Percentiles rank a stretch among this genome's conserved stretches.
Conservation (phyloP, 1,140 invertebrate species). For the Papilio polyxenes region DNA sequence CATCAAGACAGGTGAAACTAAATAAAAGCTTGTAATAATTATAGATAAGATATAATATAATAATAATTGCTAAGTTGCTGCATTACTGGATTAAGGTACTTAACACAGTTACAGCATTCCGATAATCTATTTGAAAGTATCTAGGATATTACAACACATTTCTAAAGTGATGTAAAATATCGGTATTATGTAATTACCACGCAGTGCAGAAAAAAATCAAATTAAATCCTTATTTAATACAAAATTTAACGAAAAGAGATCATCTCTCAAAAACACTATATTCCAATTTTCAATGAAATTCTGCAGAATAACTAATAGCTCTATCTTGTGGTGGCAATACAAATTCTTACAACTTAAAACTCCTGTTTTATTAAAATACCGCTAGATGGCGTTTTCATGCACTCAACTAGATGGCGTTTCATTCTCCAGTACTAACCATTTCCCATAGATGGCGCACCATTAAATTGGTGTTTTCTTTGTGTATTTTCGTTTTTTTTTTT, state of each 20-base stretch:
- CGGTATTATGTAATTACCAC: neutral
- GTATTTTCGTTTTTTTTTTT: too few species aligned
- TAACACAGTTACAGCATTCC: conserved; percentile 14
- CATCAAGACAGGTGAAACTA: too few species aligned
- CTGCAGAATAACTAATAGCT: neutral
- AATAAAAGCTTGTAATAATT: neutral
- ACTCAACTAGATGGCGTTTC: neutral
- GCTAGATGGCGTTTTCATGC: neutral
- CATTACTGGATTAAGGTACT: conserved; percentile 11
- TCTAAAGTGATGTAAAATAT: neutral
- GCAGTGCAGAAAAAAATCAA: too few species aligned
- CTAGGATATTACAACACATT: neutral
- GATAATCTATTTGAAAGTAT: conserved; percentile 13
- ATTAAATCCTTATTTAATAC: too few species aligned
- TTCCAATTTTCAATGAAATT: neutral
- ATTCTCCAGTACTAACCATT: neutral
- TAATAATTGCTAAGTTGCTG: neutral
- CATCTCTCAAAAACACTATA: neutral
- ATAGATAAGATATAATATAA: neutral
- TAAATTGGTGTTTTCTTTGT: neutral
- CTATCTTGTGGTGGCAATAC: neutral
- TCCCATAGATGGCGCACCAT: neutral
- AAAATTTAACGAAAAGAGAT: neutral
- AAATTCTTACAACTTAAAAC: neutral
- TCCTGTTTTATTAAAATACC: neutral